phyloP scores from a whole-genome alignment of 2,113 vertebrate species.

The Alexandromys fortis region DNA sequence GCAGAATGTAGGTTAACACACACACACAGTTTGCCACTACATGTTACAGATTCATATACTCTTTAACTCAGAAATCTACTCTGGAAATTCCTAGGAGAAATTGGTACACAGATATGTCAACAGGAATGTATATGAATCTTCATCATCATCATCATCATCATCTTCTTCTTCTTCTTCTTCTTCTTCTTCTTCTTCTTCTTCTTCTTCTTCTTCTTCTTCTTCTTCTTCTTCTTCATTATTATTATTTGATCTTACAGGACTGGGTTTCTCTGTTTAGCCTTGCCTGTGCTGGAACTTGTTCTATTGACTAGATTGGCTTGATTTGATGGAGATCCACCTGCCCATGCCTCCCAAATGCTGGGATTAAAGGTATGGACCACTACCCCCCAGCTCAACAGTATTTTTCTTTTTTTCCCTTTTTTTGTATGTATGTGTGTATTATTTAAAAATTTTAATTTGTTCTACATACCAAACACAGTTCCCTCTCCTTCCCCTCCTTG shows the following conservation, averaged over 20 bases:
- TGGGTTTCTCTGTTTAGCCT: not conserved
- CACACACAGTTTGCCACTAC: not conserved
- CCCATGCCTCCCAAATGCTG: not conserved
- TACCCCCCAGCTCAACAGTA: not conserved
- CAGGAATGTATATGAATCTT: not conserved
- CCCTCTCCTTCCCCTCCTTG: too few species aligned
- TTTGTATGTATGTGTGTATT: too few species aligned
- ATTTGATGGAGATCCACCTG: not conserved
- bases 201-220: too few species aligned
- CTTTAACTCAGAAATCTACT: constrained; percentile 14
- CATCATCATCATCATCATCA: too few species aligned
- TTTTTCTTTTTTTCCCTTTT: not conserved
- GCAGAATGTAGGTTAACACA: not conserved
- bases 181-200: too few species aligned
- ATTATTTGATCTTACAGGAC: not conserved
- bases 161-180: too few species aligned
- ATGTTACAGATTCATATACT: not conserved
- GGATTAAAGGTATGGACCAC: not conserved
- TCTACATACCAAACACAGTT: too few species aligned
- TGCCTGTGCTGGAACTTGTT: not conserved
- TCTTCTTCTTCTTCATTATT: not conserved
- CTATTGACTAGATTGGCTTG: not conserved
- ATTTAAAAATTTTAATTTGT: too few species aligned
- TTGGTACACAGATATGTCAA: not conserved
- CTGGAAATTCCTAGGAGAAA: constrained; percentile 12